Conservation (phyloP, 2,888 invertebrate genomes). For the Anaspis maculata region DNA sequence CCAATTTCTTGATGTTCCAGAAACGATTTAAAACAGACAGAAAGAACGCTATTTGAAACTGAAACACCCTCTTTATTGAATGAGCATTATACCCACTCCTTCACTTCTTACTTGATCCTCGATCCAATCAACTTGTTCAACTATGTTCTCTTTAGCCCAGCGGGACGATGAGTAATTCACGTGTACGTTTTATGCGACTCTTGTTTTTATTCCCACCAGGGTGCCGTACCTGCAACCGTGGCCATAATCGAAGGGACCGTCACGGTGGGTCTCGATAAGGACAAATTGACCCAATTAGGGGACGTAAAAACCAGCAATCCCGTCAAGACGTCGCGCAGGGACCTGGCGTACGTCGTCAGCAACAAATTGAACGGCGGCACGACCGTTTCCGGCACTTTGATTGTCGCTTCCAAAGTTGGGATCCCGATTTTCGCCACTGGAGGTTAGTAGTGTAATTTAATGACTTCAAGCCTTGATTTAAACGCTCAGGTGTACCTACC, state of each 20-base stretch:
- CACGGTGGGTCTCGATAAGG: slow-evolving; percentile 63
- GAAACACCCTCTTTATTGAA: no score
- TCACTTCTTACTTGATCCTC: no score
- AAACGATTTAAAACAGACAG: no score
- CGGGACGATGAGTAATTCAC: no score
- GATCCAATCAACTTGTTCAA: no score
- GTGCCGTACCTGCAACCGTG: slow-evolving; percentile 86
- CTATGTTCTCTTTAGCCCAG: no score
- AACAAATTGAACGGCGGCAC: slow-evolving; percentile 76
- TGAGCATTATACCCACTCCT: no score
- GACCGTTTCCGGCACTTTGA: slow-evolving; percentile 91
- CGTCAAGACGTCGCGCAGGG: slow-evolving; percentile 82
- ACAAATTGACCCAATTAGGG: slow-evolving; percentile 61
- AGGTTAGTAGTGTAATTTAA: slow-evolving; percentile 48
- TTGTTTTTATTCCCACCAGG: no score
- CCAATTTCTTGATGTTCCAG: no score
- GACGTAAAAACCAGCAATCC: slow-evolving; percentile 39
- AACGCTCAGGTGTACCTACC: background rate
- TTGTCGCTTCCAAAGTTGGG: slow-evolving; percentile 71
- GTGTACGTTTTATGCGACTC: no score
- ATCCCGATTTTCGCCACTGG: slow-evolving; percentile 94
- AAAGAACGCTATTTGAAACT: no score
- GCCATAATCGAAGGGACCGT: slow-evolving; percentile 78
- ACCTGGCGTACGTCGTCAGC: slow-evolving; percentile 70
- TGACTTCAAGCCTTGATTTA: background rate